These are phyloP conservation scores for Oenanthe oenanthe DNA, from an alignment of 2,113 vertebrate species.

Conservation along the genomic window DNA sequence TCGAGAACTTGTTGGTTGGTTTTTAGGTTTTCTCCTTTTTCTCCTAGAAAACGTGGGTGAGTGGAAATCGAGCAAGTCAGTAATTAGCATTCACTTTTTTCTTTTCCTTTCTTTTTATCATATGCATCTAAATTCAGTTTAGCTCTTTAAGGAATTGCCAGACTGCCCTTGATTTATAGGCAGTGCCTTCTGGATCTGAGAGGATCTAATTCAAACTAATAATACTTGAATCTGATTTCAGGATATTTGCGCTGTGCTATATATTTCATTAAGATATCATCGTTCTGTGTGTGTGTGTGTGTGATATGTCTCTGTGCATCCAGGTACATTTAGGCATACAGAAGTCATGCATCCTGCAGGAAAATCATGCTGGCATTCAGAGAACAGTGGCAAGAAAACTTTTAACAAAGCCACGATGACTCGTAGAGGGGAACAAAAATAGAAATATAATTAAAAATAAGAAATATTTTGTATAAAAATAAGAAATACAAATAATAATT, in stretches of 20 bases:
- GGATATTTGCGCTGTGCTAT: slow-evolving; percentile 25
- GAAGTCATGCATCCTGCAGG: neutral
- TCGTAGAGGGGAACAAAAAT: accelerated
- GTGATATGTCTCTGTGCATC: neutral
- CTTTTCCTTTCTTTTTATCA: slow-evolving; percentile 67
- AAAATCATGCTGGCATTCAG: neutral
- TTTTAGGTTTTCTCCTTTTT: neutral
- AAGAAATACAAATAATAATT: neutral
- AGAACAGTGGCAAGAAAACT: neutral
- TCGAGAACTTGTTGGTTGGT: slow-evolving; percentile 6
- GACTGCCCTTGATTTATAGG: slow-evolving; percentile 71
- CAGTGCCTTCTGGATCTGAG: slow-evolving; percentile 53
- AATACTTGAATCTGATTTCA: slow-evolving; percentile 53
- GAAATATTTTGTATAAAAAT: no score
- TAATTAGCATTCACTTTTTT: slow-evolving; percentile 55
- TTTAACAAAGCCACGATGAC: neutral
- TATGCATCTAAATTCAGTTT: slow-evolving; percentile 54
- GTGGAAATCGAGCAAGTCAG: slow-evolving; percentile 7
- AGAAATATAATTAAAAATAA: neutral
- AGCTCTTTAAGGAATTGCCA: slow-evolving; percentile 66
- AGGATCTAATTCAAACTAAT: slow-evolving; percentile 70
- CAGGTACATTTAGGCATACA: neutral
- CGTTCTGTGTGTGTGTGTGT: neutral
- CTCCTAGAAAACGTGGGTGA: neutral
- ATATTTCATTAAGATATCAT: slow-evolving; percentile 55